These are phyloP conservation scores for Hirtodrosophila duncani DNA, from an alignment of 2,888 invertebrate genomes.

Conservation along the genomic window DNA sequence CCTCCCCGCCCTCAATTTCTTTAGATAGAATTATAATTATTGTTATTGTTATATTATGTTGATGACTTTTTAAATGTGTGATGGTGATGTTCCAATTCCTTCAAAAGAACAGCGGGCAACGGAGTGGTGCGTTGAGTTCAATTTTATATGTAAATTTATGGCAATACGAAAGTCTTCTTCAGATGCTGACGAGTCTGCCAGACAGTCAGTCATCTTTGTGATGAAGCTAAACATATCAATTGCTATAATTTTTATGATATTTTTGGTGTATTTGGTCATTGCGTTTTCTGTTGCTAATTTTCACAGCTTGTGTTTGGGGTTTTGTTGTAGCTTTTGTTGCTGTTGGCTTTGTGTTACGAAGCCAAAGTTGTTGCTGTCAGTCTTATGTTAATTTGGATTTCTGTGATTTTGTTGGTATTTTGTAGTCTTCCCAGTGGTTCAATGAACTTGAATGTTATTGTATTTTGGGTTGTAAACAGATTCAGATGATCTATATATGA, in stretches of 20 bases:
- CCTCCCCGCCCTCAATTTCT: constrained; percentile 42
- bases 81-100: constrained; percentile 51
- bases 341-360: no score
- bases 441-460: no score
- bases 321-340: no score
- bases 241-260: constrained; percentile 21
- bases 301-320: constrained; percentile 36
- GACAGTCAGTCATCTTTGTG: no score
- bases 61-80: constrained; percentile 45
- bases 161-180: no score
- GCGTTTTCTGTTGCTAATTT: constrained; percentile 40
- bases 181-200: no score
- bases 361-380: no score
- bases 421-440: no score
- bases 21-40: constrained; percentile 2
- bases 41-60: constrained; percentile 9
- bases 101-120: constrained; percentile 31
- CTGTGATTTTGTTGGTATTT: no score
- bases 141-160: constrained; percentile 42
- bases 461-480: no score
- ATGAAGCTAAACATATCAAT: constrained; percentile 40
- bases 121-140: constrained; percentile 7
- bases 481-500: no score
- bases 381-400: no score
- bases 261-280: constrained; percentile 20